Evolutionary conservation across 2,888 invertebrate species (phyloP).

Genomic region (Caenorhabditis angaria): DNA sequence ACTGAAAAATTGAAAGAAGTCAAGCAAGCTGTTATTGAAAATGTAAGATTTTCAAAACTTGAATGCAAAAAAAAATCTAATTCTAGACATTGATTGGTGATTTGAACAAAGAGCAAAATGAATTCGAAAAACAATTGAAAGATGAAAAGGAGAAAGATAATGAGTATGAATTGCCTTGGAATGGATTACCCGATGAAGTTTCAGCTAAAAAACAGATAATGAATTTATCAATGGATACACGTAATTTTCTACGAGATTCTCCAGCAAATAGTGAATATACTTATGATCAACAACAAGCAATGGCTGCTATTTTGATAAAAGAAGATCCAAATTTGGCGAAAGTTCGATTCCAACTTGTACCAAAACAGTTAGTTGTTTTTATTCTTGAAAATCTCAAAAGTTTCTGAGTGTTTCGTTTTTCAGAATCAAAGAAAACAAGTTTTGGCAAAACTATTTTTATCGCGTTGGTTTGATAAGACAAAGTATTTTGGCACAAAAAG

Average conservation of each 20-base stretch:
- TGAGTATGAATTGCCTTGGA: conserved; percentile 84
- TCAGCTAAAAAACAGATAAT: conserved; percentile 93
- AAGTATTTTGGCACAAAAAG: conserved; percentile 77
- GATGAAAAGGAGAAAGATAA: conserved; percentile 34
- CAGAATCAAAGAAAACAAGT: conserved; percentile 86
- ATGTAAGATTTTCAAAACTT: conserved; percentile 22
- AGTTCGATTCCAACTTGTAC: conserved; percentile 98
- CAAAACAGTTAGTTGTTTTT: conserved; percentile 87
- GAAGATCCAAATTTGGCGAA: conserved; percentile 94
- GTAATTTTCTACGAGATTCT: conserved; percentile 96
- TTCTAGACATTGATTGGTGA: conserved; percentile 91
- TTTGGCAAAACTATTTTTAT: conserved; percentile 99
- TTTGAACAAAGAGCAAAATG: conserved; percentile 95
- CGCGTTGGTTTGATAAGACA: conserved; percentile 97
- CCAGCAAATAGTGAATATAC: conserved; percentile 80
- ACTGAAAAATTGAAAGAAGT: conserved; percentile 52
- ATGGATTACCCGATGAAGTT: conserved; percentile 92
- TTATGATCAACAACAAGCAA: conserved; percentile 81
- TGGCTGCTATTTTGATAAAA: conserved; percentile 91
- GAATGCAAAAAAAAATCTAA: not conserved
- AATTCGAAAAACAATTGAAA: conserved; percentile 88
- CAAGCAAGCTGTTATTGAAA: conserved; percentile 49
- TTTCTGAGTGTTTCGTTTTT: conserved; percentile 25
- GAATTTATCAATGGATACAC: conserved; percentile 89
- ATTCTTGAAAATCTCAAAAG: not conserved